Conservation (phyloP, 2,888 invertebrate genomes). For the Acronicta alni region DNA sequence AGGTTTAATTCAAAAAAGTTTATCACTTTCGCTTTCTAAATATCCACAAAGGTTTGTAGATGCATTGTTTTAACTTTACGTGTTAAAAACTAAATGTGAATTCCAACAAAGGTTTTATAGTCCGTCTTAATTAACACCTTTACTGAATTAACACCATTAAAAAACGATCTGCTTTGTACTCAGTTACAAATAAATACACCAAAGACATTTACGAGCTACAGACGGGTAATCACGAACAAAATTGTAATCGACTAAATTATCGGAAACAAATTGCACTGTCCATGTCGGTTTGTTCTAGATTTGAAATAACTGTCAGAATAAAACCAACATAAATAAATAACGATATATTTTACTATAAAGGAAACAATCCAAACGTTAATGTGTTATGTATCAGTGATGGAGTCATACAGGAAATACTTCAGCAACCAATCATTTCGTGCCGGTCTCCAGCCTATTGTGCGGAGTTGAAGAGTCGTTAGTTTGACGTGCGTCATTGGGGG, state of each 20-base stretch:
- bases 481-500: constrained; percentile 5
- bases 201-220: too few species aligned
- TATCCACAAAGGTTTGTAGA: constrained; percentile 41
- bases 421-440: constrained; percentile 31
- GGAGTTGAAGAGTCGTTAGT: constrained; percentile 10
- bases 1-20: constrained; percentile 25
- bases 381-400: constrained; percentile 21
- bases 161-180: too few species aligned
- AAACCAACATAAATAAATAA: constrained; percentile 9
- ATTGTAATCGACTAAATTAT: too few species aligned
- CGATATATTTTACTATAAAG: constrained; percentile 7
- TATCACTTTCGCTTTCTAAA: constrained; percentile 54
- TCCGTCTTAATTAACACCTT: too few species aligned
- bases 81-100: neutral
- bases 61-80: constrained; percentile 36
- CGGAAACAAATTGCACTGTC: too few species aligned
- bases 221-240: too few species aligned
- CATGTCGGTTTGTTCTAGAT: neutral
- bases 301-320: constrained; percentile 18
- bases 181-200: too few species aligned
- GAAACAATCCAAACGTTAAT: constrained; percentile 27
- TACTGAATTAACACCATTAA: too few species aligned
- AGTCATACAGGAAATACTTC: constrained; percentile 44
- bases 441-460: constrained; percentile 17
- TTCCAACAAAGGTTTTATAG: neutral